Evolutionary conservation across 1,140 invertebrate species (phyloP), one percentile per base, ranked within the genome.

Genomic region (Microplitis mediator): DNA sequence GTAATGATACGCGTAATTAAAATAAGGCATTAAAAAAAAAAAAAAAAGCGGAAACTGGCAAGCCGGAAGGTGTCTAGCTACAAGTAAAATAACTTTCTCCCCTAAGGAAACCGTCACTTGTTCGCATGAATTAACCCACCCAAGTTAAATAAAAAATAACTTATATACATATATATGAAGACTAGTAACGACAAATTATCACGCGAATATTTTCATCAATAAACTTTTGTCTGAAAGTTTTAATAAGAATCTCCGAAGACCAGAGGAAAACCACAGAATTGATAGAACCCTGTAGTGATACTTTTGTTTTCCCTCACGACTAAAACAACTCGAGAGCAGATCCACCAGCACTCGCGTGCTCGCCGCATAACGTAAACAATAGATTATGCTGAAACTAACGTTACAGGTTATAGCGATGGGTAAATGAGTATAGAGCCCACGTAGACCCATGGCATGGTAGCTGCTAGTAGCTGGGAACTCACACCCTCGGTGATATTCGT

Each of bases 321-420:
- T 45, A 45, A 11, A 45, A 9, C 6, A 45, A 45, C 39, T 8
- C 6, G 11, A 45, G 11, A 16, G 14, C 56, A 23, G 14, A 23
- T 23, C 56, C 23, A 6, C 8, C 23, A 31, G 45, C 45, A 65
- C 50, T 62, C 58, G 80, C 79, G 81, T 83, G 82, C 83, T 82
- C 81, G 81, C 81, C 82, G 82, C 83, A 86, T 85, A 86, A 85
- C 82, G 82, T 86, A 84, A 86, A 86, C 85, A 86, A 86, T 86
- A 83, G 84, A 86, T 86, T 86, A 86, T 80, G 79, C 83, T 79
- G 74, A 77, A 82, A 81, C 82, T 23, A 23, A 23, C 23, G 23
- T 23, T 23, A 23, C 2, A 23, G 23, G 82, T 81, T 79, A 23
- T 13, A 62, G 60, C 31, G 80, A 82, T 77, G 76, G 76, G 76